phyloP scores from a whole-genome alignment of 2,113 vertebrate species.

The Sylvia atricapilla region DNA sequence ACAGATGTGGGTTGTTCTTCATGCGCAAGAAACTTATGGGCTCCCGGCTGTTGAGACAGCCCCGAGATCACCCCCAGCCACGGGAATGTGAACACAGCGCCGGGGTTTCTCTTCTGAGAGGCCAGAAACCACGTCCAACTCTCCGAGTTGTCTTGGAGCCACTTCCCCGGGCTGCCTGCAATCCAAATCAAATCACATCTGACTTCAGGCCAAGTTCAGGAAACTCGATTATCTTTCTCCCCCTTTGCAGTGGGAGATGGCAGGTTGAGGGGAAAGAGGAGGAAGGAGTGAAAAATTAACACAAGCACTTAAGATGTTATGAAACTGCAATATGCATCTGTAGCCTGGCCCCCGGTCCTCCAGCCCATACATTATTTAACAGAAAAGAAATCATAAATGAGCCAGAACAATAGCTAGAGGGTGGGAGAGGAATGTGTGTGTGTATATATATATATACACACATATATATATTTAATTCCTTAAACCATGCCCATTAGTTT shows the following conservation, averaged over 20 bases:
- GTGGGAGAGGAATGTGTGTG: neutral
- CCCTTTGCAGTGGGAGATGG: neutral
- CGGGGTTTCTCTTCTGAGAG: neutral
- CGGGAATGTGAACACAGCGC: accelerated
- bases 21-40: neutral
- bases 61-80: neutral
- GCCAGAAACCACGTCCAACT: neutral
- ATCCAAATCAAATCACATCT: slow-evolving; percentile 11
- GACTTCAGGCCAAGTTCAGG: slow-evolving; percentile 7
- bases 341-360: slow-evolving; percentile 56
- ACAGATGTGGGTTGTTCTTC: neutral
- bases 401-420: slow-evolving; percentile 69
- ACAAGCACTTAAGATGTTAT: slow-evolving; percentile 63
- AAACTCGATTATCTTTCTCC: slow-evolving; percentile 31
- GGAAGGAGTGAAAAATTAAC: slow-evolving; percentile 46
- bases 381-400: slow-evolving; percentile 74
- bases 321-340: slow-evolving; percentile 62
- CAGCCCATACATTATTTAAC: slow-evolving; percentile 72
- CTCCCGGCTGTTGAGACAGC: neutral
- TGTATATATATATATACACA: neutral
- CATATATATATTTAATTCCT: slow-evolving; percentile 49
- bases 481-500: slow-evolving; percentile 67
- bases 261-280: slow-evolving; percentile 17
- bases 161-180: neutral
- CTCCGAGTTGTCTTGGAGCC: neutral